Conservation (phyloP, 2,113 vertebrate genomes). For the Paradoxurus hermaphroditus region DNA sequence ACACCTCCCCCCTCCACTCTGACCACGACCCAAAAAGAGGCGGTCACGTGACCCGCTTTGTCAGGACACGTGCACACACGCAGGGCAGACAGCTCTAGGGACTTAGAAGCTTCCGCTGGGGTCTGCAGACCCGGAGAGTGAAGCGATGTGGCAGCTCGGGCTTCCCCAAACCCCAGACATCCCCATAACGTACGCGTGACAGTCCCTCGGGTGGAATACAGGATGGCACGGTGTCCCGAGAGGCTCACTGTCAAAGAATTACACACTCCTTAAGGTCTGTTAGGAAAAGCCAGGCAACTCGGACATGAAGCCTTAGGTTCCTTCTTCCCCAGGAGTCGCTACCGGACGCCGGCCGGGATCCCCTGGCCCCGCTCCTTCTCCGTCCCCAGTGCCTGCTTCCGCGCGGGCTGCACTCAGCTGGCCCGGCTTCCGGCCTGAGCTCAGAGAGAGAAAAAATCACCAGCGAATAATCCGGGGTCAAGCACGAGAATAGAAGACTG, state of each 20-base stretch:
- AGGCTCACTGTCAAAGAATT: not conserved
- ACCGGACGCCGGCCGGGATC: fast-evolving
- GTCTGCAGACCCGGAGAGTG: not conserved
- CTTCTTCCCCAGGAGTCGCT: not conserved
- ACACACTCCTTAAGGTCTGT: not conserved
- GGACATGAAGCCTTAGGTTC: not conserved
- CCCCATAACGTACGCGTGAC: not conserved
- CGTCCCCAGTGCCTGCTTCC: not conserved
- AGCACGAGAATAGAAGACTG: not conserved
- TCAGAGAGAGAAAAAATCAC: not conserved
- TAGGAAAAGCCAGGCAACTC: not conserved
- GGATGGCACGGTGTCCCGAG: not conserved
- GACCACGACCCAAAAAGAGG: not conserved
- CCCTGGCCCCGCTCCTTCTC: not conserved
- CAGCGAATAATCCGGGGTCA: not conserved
- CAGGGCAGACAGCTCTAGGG: not conserved
- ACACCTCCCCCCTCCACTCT: not conserved
- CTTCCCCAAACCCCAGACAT: not conserved
- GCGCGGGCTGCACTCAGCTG: not conserved
- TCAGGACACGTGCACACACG: not conserved
- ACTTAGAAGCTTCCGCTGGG: not conserved
- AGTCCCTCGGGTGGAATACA: not conserved
- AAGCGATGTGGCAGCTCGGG: not conserved
- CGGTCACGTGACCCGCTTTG: not conserved
- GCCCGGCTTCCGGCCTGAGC: not conserved